These are phyloP conservation scores for Bombyx mori DNA, from an alignment of 1,140 invertebrate species.

Conservation along the genomic window ASM3026992v2 NC_085124.1:5908001-5908500, in stretches of 20 bases:
- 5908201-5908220: constrained; percentile 27
- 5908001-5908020: background rate
- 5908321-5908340: no score
- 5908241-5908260: no score
- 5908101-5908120: no score
- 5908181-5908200: constrained; percentile 56
- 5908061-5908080: background rate
- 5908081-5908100: no score
- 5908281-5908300: no score
- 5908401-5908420: constrained; percentile 34
- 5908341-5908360: background rate
- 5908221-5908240: background rate
- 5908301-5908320: no score
- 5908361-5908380: constrained; percentile 12
- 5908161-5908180: constrained; percentile 51
- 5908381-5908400: constrained; percentile 36
- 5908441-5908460: constrained; percentile 10
- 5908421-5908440: constrained; percentile 53
- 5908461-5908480: constrained; percentile 28
- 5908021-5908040: background rate
- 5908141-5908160: constrained; percentile 14
- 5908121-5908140: background rate
- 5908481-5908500: constrained; percentile 16
- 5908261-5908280: no score
- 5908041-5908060: background rate